A percentile compares a stretch with the other conserved stretches of the same genome.
phyloP scores from a whole-genome alignment of 2,797 vertebrate genomes.

The Semotilus atromaculatus region DNA sequence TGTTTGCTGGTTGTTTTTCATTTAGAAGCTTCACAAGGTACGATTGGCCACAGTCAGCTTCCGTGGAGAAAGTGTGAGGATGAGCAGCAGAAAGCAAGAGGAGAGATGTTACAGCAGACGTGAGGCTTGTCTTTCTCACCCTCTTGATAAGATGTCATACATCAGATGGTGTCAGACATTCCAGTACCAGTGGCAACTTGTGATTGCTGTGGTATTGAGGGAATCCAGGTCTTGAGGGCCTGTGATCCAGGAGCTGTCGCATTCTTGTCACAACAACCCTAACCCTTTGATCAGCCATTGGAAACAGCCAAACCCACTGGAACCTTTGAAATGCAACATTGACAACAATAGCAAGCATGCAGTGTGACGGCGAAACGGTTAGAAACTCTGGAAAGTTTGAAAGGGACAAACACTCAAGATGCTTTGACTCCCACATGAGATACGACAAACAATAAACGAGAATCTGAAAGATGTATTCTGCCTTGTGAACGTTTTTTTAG shows the following conservation, averaged over 20 bases:
- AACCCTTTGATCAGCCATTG: conserved; percentile 52
- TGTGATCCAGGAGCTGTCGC: conserved; percentile 37
- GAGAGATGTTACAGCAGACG: conserved; percentile 12
- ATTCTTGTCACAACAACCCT: conserved; percentile 25
- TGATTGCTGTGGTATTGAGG: conserved; percentile 10
- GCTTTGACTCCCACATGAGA: not conserved
- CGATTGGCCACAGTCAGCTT: not conserved
- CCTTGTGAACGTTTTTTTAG: not conserved
- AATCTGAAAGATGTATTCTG: not conserved
- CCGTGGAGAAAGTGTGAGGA: not conserved
- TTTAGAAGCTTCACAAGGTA: conserved; percentile 4
- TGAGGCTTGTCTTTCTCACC: conserved; percentile 13
- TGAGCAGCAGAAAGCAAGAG: conserved; percentile 11
- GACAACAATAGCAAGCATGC: conserved; percentile 23
- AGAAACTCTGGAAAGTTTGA: conserved; percentile 33
- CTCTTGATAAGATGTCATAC: conserved; percentile 2
- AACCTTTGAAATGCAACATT: conserved; percentile 47
- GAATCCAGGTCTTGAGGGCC: conserved; percentile 24
- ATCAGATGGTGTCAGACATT: conserved; percentile 31
- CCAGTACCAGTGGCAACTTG: conserved; percentile 2
- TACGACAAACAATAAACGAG: not conserved
- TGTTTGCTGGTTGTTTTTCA: not conserved
- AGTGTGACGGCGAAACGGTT: conserved; percentile 9
- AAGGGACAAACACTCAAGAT: conserved; percentile 23
- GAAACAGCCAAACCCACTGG: conserved; percentile 27